Conservation (phyloP, 2,797 vertebrate genomes). For the Triplophysa bombifrons region DNA sequence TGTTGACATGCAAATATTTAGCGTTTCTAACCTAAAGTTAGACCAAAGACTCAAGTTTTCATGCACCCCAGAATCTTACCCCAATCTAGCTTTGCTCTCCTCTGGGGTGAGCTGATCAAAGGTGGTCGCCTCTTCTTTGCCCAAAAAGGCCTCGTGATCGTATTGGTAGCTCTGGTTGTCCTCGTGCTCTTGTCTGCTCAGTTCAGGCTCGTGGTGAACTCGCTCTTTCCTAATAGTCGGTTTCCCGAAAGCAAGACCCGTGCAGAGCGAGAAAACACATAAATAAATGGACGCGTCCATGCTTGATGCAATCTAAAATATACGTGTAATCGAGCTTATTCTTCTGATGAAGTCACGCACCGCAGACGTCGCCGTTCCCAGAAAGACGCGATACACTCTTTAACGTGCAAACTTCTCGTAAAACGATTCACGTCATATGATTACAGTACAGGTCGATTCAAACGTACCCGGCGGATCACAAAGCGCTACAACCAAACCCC, state of each 20-base stretch:
- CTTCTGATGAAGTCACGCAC: background rate
- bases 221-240: constrained; percentile 89
- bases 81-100: constrained; percentile 89
- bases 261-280: constrained; percentile 69
- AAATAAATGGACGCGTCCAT: constrained; percentile 70
- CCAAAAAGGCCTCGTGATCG: constrained; percentile 96
- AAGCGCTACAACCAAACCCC: constrained; percentile 61
- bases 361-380: background rate
- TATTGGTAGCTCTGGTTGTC: constrained; percentile 89
- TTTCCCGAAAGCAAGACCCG: constrained; percentile 72
- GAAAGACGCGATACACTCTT: background rate
- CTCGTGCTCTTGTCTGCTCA: constrained; percentile 77
- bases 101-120: constrained; percentile 94
- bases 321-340: background rate
- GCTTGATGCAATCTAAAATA: constrained; percentile 15
- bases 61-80: constrained; percentile 74
- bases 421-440: constrained; percentile 12
- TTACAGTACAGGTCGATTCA: constrained; percentile 49
- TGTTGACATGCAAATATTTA: too few species aligned
- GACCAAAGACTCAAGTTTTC: too few species aligned
- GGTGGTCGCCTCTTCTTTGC: constrained; percentile 90
- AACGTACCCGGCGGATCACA: constrained; percentile 57
- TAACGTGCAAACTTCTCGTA: background rate
- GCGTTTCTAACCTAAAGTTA: too few species aligned
- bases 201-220: constrained; percentile 79